Evolutionary conservation across 2,113 vertebrate species (phyloP), one percentile per base, ranked within the genome.

Genomic region (Hiodon alosoides): DNA sequence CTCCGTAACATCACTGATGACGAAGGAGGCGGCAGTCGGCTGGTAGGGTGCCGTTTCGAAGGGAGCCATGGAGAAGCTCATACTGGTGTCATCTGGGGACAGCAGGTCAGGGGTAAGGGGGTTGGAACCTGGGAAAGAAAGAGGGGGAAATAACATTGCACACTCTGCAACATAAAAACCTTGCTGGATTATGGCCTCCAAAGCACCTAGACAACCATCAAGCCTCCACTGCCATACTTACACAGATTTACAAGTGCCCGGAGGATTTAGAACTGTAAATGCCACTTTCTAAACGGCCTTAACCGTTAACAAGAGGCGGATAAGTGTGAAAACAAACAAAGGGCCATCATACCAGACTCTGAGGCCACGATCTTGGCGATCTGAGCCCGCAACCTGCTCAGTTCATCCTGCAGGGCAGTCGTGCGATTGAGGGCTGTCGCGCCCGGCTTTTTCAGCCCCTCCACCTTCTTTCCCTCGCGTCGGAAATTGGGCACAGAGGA

Each of bases 401-500:
- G 91, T 83, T 99, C 96, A 2, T 98, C 96, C 86, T 99, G 97
- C 17, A 99, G 90, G 74, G 98, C 96, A 0, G 96, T 95, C 0
- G 95, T 96, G 0, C 94, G 82, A 86, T 95, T 99, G 80, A 99
- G 83, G 0, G 96, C 96, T 0, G 97, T 96, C 81, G 94, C 84
- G 0, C 94, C 95, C 0, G 96, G 95, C 76, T 96, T 99, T 87
- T 92, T 97, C 72, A 98, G 83, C 73, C 93, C 94, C 51, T 97
- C 93, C 82, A 97, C 86, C 78, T 95, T 93, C 80, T 97, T 96
- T 73, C 96, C 94, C 14, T 96, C 94, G 31, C 91, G 94, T 61
- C 96, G 94, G 78, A 99, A 93, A 88, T 99, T 99, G 79, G 97
- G 97, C 75, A 99, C 97, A 0, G 97, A 99, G 6, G 97, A 96